A percentile compares a stretch with the other conserved stretches of the same genome.
Evolutionary conservation across 2,113 vertebrate species (phyloP).

Genomic region (Sula dactylatra): DNA sequence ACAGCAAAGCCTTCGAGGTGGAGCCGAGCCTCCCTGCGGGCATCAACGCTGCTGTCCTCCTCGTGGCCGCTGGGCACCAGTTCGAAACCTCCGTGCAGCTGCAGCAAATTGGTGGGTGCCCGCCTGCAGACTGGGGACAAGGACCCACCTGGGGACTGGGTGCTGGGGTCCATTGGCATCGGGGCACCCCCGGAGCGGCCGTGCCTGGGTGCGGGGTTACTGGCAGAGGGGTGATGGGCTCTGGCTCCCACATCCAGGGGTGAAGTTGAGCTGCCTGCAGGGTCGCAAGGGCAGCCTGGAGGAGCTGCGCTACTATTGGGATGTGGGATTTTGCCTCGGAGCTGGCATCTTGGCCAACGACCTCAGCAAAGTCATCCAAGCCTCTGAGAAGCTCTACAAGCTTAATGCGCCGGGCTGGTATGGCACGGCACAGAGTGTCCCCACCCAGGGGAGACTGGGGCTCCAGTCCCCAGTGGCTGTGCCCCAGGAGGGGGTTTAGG

Average conservation of each 20-base stretch:
- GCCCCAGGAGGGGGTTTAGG: background rate
- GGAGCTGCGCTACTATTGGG: constrained; percentile 92
- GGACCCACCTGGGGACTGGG: background rate
- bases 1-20: constrained; percentile 83
- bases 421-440: background rate
- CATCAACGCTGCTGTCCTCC: constrained; percentile 85
- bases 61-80: constrained; percentile 82
- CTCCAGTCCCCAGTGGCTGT: background rate
- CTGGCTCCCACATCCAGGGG: constrained; percentile 64
- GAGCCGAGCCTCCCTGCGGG: constrained; percentile 88
- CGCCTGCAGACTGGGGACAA: fast-evolving
- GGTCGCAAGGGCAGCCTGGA: constrained; percentile 86
- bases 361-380: constrained; percentile 82
- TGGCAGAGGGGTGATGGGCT: background rate
- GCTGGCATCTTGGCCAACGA: constrained; percentile 85
- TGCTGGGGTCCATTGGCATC: fast-evolving
- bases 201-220: background rate
- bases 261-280: constrained; percentile 85
- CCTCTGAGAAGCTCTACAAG: constrained; percentile 88
- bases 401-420: constrained; percentile 88
- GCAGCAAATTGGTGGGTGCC: constrained; percentile 80
- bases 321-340: constrained; percentile 90
- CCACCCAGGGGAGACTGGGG: fast-evolving
- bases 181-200: fast-evolving
- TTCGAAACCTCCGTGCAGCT: constrained; percentile 84